phyloP scores from a whole-genome alignment of 2,113 vertebrate genomes.

The Ictalurus punctatus region DNA sequence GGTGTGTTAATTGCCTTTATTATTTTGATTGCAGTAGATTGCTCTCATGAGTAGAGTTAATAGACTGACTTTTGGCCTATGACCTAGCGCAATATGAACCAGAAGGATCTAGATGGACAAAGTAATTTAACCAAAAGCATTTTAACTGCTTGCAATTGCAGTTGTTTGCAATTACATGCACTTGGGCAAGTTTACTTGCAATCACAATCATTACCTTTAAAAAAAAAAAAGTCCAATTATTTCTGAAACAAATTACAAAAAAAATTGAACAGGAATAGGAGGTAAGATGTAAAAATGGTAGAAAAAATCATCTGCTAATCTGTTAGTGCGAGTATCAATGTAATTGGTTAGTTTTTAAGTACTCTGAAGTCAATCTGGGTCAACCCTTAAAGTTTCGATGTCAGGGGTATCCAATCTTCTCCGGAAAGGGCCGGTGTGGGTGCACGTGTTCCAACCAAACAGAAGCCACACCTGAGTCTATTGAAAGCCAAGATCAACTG shows the following conservation, averaged over 20 bases:
- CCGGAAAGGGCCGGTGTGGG: no score
- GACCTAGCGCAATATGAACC: constrained; percentile 17
- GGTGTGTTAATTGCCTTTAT: constrained; percentile 35
- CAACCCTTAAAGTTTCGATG: neutral
- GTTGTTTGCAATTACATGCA: neutral
- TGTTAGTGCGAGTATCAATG: neutral
- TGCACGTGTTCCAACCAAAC: no score
- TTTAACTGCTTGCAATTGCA: constrained; percentile 1
- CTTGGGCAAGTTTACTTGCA: neutral
- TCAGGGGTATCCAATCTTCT: no score
- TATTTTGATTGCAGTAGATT: constrained; percentile 31
- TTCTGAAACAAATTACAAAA: neutral
- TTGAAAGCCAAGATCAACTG: no score
- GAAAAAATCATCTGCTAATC: neutral
- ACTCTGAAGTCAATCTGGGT: neutral
- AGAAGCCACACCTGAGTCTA: no score
- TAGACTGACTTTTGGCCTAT: constrained; percentile 4
- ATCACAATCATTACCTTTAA: neutral
- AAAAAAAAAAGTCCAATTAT: neutral
- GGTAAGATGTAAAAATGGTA: neutral
- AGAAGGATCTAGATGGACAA: constrained; percentile 6
- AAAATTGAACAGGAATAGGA: neutral
- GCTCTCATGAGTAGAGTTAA: constrained; percentile 32
- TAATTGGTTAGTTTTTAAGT: neutral
- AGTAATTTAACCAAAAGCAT: constrained; percentile 2